Evolutionary conservation across 1,140 invertebrate genomes (phyloP).

Genomic region (Araneus ventricosus): DNA sequence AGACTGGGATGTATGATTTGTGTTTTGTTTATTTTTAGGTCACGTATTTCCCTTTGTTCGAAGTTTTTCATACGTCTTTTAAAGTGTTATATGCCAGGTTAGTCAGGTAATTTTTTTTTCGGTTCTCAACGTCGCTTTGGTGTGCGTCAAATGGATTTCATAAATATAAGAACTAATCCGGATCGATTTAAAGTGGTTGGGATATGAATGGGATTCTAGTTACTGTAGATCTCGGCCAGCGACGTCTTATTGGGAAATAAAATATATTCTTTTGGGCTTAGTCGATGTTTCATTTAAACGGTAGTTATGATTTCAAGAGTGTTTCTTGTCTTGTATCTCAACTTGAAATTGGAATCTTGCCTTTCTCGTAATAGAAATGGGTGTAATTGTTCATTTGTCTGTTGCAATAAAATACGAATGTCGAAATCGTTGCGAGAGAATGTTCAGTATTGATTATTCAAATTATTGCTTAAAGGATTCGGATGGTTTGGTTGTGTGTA

Average conservation of each 20-base stretch:
- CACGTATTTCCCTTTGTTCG: conserved; percentile 64
- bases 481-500: too few species aligned
- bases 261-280: background rate
- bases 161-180: conserved; percentile 8
- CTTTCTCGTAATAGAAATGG: too few species aligned
- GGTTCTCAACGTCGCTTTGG: background rate
- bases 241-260: background rate
- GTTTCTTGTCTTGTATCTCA: too few species aligned
- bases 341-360: background rate
- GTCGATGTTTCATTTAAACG: too few species aligned
- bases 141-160: background rate
- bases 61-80: conserved; percentile 21
- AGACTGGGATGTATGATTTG: conserved; percentile 21
- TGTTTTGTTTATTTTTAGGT: conserved; percentile 60
- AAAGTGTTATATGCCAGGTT: conserved; percentile 12
- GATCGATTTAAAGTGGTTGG: background rate
- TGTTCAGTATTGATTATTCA: too few species aligned
- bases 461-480: too few species aligned
- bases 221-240: background rate
- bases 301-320: too few species aligned
- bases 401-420: too few species aligned
- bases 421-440: too few species aligned
- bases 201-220: background rate
- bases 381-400: too few species aligned
- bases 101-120: background rate